These are phyloP conservation scores for Actenoides hombroni DNA, from an alignment of 2,113 vertebrate genomes.

Conservation along the genomic window DNA sequence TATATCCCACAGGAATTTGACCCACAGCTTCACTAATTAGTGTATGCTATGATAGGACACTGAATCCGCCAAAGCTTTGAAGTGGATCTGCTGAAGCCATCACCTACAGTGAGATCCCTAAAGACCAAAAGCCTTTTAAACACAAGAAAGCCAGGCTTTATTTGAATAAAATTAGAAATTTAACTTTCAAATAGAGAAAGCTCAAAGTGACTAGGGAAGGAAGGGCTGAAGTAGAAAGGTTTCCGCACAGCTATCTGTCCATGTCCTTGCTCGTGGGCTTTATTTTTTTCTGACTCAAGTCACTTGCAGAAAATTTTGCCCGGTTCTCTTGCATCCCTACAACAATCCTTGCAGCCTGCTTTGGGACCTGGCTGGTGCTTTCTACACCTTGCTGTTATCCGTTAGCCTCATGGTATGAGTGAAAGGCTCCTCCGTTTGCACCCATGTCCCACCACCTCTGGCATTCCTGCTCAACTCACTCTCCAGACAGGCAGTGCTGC, in stretches of 20 bases:
- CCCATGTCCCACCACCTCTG: fast-evolving
- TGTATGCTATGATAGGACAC: slow-evolving; percentile 37
- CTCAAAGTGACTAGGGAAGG: slow-evolving; percentile 14
- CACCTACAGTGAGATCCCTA: slow-evolving; percentile 45
- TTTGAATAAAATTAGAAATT: slow-evolving; percentile 63
- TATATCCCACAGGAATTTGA: background rate
- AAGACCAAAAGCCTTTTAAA: slow-evolving; percentile 49
- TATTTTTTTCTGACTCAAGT: background rate
- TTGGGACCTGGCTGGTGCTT: background rate
- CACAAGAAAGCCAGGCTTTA: slow-evolving; percentile 35
- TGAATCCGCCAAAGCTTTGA: slow-evolving; percentile 46
- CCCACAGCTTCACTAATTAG: slow-evolving; percentile 47
- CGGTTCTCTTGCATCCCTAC: background rate
- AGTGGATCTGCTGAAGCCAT: slow-evolving; percentile 58
- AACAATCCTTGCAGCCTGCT: background rate
- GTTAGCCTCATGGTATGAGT: fast-evolving
- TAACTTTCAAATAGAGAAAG: slow-evolving; percentile 29
- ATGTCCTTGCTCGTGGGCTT: background rate
- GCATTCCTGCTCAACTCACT: background rate
- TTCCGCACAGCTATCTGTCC: background rate
- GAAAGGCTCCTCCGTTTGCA: background rate
- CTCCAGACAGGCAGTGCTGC: background rate
- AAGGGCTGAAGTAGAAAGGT: background rate
- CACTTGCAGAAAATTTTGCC: background rate
- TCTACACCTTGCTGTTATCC: background rate